These are phyloP conservation scores for Macrobrachium nipponense DNA, from an alignment of 1,140 invertebrate genomes.

Conservation along the genomic window DNA sequence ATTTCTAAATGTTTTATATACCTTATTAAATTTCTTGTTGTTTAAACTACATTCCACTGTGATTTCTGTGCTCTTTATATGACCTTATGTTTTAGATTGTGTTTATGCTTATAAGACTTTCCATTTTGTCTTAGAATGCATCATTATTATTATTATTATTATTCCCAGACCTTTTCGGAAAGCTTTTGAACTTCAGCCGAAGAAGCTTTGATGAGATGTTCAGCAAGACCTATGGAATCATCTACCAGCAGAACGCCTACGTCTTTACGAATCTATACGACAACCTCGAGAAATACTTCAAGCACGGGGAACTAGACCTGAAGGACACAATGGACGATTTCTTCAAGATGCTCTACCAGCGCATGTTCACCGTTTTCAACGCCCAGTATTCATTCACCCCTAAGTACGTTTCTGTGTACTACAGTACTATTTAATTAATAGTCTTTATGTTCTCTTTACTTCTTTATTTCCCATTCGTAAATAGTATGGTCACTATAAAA, in stretches of 20 bases:
- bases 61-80: too few relatives aligned
- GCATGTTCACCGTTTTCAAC: slow-evolving; percentile 96
- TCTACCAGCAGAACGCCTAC: slow-evolving; percentile 93
- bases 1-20: too few relatives aligned
- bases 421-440: too few relatives aligned
- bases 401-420: slow-evolving; percentile 72
- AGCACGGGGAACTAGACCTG: slow-evolving; percentile 83
- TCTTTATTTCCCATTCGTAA: too few relatives aligned
- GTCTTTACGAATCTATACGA: slow-evolving; percentile 93
- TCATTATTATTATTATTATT: slow-evolving; percentile 64
- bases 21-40: too few relatives aligned
- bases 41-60: too few relatives aligned
- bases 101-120: too few relatives aligned
- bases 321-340: slow-evolving; percentile 90
- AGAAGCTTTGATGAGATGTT: slow-evolving; percentile 94
- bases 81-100: too few relatives aligned
- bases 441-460: too few relatives aligned
- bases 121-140: not conserved
- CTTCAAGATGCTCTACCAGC: slow-evolving; percentile 92
- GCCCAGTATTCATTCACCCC: slow-evolving; percentile 89
- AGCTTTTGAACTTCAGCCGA: slow-evolving; percentile 84
- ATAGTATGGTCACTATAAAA: too few relatives aligned
- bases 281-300: slow-evolving; percentile 91
- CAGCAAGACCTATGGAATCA: slow-evolving; percentile 91
- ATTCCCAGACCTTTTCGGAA: slow-evolving; percentile 85